phyloP scores from a whole-genome alignment of 2,888 invertebrate species.

The Heliconius ethilla region DNA sequence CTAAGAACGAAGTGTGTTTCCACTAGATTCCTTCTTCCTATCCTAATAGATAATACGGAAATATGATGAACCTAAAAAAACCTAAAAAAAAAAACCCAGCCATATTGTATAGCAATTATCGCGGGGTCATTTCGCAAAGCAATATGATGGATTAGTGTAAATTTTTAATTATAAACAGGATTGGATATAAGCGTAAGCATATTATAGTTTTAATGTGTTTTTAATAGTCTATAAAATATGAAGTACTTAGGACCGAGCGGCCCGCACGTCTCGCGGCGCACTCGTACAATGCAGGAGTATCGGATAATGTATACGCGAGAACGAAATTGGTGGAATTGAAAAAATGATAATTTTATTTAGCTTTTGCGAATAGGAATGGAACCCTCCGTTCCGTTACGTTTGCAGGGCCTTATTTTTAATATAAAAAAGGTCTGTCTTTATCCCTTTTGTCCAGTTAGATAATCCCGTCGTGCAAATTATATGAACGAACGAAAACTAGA shows the following conservation, averaged over 20 bases:
- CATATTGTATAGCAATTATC: background rate
- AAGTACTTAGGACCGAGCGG: background rate
- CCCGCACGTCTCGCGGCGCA: conserved; percentile 13
- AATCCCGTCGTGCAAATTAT: background rate
- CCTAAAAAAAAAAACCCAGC: too few relatives aligned
- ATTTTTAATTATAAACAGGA: conserved; percentile 23
- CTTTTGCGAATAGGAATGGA: too few relatives aligned
- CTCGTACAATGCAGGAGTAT: conserved; percentile 17
- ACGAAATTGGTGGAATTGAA: background rate
- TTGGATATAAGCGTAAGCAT: conserved; percentile 7
- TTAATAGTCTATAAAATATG: conserved; percentile 15
- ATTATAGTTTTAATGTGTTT: conserved; percentile 22
- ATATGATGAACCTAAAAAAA: background rate
- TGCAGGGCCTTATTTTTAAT: too few relatives aligned
- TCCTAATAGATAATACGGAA: background rate
- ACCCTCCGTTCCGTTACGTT: too few relatives aligned
- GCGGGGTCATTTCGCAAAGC: background rate
- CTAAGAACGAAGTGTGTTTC: too few relatives aligned
- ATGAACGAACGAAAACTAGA: background rate
- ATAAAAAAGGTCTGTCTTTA: too few relatives aligned
- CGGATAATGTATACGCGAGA: conserved; percentile 11
- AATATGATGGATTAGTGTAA: background rate
- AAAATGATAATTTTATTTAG: background rate
- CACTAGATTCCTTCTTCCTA: too few relatives aligned
- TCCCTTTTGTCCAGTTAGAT: background rate